Conservation (phyloP, 2,888 invertebrate genomes). For the Pantelozetes paolii region DNA sequence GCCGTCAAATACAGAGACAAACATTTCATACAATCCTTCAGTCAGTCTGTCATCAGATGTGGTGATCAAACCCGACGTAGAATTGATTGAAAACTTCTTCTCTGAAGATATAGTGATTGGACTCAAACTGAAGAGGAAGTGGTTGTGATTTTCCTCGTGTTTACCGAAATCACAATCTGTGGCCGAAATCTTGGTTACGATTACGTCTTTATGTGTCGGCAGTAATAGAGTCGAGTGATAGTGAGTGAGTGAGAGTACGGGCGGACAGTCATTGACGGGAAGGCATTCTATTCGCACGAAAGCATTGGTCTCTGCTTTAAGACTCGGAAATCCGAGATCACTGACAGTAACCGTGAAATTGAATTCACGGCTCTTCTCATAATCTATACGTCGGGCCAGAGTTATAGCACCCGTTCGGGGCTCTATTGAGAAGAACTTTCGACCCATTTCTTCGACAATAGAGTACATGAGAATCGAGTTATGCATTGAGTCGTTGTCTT, state of each 20-base stretch:
- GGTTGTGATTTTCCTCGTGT: conserved; percentile 49
- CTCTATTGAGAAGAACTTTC: conserved; percentile 76
- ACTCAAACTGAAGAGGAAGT: conserved; percentile 27
- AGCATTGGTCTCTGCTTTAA: conserved; percentile 73
- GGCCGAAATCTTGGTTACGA: conserved; percentile 64
- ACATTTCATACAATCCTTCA: conserved; percentile 44
- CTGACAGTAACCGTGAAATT: conserved; percentile 78
- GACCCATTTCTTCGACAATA: conserved; percentile 72
- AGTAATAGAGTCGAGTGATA: conserved; percentile 73
- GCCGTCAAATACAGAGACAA: conserved; percentile 47
- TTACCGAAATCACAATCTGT: conserved; percentile 68
- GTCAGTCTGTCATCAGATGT: conserved; percentile 43
- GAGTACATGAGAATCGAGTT: conserved; percentile 79
- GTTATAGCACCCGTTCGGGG: conserved; percentile 78
- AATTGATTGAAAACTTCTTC: conserved; percentile 46
- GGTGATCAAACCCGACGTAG: conserved; percentile 45
- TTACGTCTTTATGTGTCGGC: conserved; percentile 70
- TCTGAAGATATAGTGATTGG: conserved; percentile 37
- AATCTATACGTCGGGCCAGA: conserved; percentile 71
- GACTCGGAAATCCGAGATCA: conserved; percentile 75
- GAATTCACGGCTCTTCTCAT: conserved; percentile 66
- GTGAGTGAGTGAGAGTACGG: conserved; percentile 65
- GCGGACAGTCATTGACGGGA: conserved; percentile 88
- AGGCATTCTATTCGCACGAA: conserved; percentile 69
- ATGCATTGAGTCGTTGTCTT: conserved; percentile 78